phyloP scores from a whole-genome alignment of 1,140 invertebrate genomes.

The Drosophila lini region DNA sequence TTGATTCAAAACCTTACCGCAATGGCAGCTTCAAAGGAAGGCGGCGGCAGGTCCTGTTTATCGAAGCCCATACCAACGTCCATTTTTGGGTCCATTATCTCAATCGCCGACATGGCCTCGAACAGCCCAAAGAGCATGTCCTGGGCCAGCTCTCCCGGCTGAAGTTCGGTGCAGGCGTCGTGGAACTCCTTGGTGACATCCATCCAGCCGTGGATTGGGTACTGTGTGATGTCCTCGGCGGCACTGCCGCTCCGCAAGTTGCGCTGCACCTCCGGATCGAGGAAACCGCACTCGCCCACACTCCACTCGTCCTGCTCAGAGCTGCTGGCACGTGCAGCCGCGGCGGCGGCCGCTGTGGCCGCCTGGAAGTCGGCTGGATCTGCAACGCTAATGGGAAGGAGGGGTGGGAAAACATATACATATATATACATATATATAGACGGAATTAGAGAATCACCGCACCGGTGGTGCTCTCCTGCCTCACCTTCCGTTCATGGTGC shows the following conservation, averaged over 20 bases:
- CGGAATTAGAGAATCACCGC: background rate
- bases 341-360: conserved; percentile 66
- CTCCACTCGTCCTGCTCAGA: conserved; percentile 62
- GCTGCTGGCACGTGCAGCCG: conserved; percentile 57
- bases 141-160: conserved; percentile 94
- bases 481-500: conserved; percentile 40
- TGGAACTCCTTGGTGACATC: conserved; percentile 91
- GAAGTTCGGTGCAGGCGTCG: conserved; percentile 89
- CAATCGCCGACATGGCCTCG: conserved; percentile 99
- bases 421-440: conserved; percentile 1
- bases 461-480: conserved; percentile 1
- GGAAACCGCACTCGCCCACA: conserved; percentile 63
- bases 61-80: conserved; percentile 99
- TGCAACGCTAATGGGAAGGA: conserved; percentile 16
- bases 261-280: conserved; percentile 70
- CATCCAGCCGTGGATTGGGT: conserved; percentile 86
- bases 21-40: conserved; percentile 95
- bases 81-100: conserved; percentile 99
- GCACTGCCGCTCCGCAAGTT: conserved; percentile 58
- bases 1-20: conserved; percentile 85
- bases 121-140: conserved; percentile 97
- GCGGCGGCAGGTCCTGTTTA: conserved; percentile 91
- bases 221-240: conserved; percentile 74
- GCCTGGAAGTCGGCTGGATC: conserved; percentile 69
- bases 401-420: background rate